These are phyloP conservation scores for Choloepus hoffmanni DNA, from an alignment of 2,113 vertebrate species.

Conservation along the genomic window DNA sequence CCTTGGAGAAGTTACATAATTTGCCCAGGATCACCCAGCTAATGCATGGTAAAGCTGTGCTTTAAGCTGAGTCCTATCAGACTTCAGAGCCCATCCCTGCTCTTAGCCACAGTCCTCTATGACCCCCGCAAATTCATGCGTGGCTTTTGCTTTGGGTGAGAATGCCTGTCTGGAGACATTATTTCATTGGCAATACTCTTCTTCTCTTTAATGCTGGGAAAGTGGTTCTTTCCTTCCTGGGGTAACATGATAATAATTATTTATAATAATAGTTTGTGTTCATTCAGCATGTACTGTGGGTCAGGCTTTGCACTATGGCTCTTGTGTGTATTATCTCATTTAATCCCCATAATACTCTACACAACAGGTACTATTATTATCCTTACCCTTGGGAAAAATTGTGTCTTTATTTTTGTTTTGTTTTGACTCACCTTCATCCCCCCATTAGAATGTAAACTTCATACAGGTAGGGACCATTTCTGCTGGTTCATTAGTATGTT, in stretches of 20 bases:
- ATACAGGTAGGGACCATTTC: neutral
- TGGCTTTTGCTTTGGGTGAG: neutral
- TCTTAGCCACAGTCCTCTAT: too few species aligned
- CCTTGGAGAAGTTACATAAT: neutral
- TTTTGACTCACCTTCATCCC: neutral
- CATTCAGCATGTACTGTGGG: neutral
- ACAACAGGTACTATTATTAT: neutral
- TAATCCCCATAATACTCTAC: neutral
- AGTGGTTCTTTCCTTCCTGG: neutral
- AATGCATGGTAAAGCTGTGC: neutral
- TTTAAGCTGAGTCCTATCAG: neutral
- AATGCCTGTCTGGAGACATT: neutral
- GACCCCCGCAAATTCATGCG: fast-evolving
- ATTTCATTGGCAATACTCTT: neutral
- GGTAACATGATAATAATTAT: neutral
- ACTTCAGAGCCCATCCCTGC: neutral
- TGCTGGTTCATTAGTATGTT: neutral
- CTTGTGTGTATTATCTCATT: neutral
- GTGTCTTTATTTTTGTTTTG: neutral
- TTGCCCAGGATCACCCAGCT: too few species aligned
- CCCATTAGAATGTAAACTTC: neutral
- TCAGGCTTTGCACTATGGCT: neutral
- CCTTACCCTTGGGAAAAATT: neutral
- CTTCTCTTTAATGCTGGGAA: neutral
- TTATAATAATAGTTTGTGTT: neutral